Conservation (phyloP, 30 jellyfish, hydroid and myxozoan genomes). For the Mastigias papua region DNA sequence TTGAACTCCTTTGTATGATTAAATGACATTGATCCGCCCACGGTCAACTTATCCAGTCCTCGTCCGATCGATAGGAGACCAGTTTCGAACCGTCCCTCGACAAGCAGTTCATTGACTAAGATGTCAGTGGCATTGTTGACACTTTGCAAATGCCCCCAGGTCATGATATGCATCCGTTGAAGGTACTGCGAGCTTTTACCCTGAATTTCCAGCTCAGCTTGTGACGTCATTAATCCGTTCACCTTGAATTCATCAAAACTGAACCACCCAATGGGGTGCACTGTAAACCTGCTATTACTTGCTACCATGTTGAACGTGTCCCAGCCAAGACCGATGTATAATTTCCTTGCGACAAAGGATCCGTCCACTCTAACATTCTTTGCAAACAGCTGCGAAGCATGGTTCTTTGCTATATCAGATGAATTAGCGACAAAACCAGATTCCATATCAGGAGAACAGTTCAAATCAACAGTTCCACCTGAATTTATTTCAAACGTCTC, state of each 20-base stretch:
- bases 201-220: constrained; percentile 44
- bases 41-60: constrained; percentile 30
- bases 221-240: constrained; percentile 25
- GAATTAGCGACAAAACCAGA: constrained; percentile 17
- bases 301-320: constrained; percentile 7
- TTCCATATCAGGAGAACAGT: constrained; percentile 40
- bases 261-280: constrained; percentile 61
- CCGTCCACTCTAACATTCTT: constrained; percentile 44
- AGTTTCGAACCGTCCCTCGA: constrained; percentile 60
- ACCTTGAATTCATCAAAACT: constrained; percentile 42
- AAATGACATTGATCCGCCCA: constrained; percentile 49
- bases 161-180: constrained; percentile 14
- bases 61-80: constrained; percentile 30
- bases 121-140: constrained; percentile 33
- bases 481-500: constrained; percentile 10
- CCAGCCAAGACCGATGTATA: constrained; percentile 71
- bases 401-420: constrained; percentile 3
- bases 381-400: constrained; percentile 70
- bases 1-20: constrained; percentile 29
- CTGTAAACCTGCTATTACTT: constrained; percentile 32
- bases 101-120: constrained; percentile 33
- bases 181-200: constrained; percentile 42
- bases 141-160: constrained; percentile 34
- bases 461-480: constrained; percentile 45
- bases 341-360: constrained; percentile 18